Evolutionary conservation across 2,113 vertebrate genomes (phyloP).

Genomic region (Origma solitaria): DNA sequence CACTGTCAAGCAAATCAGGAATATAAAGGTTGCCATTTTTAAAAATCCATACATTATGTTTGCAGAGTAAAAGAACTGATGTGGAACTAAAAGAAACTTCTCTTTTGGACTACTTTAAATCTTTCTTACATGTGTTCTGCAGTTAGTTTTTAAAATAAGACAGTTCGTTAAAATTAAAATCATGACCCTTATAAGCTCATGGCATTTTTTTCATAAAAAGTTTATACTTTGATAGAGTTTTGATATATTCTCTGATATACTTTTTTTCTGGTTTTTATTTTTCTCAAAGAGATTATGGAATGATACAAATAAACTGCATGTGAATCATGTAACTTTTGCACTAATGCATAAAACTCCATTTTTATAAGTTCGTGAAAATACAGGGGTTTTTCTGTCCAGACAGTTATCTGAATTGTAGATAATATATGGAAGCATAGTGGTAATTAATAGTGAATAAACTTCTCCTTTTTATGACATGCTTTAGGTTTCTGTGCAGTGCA

Average conservation of each 20-base stretch:
- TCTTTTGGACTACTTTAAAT: background rate
- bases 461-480: background rate
- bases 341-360: background rate
- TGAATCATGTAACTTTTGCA: background rate
- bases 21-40: fast-evolving
- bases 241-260: background rate
- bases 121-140: background rate
- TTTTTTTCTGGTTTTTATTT: background rate
- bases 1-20: background rate
- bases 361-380: background rate
- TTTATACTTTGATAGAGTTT: background rate
- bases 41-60: background rate
- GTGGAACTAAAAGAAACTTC: background rate
- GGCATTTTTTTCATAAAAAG: background rate
- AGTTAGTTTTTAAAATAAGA: background rate
- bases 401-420: background rate
- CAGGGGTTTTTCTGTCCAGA: fast-evolving
- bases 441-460: background rate
- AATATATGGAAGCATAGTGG: background rate
- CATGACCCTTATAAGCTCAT: fast-evolving
- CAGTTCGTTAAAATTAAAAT: background rate
- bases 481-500: background rate
- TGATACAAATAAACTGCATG: background rate
- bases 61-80: background rate
- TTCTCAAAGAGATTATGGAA: background rate